Percentiles rank a stretch among this genome's conserved stretches.
These are phyloP conservation scores for Hydrocynus forskahlii DNA, from an alignment of 2,797 vertebrate genomes.

Conservation along the genomic window DNA sequence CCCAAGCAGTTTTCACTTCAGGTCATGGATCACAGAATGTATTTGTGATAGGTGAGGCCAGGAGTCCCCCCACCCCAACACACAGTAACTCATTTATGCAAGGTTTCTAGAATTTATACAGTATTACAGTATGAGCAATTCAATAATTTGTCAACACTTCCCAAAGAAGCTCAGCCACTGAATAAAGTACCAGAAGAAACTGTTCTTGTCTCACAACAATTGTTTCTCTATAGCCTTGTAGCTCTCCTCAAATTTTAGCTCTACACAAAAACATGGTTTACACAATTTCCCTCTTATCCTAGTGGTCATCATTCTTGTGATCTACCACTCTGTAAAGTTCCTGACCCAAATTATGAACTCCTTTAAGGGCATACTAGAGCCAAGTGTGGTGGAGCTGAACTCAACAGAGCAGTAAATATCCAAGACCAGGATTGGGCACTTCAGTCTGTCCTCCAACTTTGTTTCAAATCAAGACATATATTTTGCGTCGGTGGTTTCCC, in stretches of 20 bases:
- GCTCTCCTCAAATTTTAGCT: neutral
- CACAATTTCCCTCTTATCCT: no score
- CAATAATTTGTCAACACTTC: neutral
- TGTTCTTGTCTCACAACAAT: neutral
- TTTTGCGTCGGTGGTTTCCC: neutral
- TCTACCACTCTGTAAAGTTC: no score
- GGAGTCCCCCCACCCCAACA: neutral
- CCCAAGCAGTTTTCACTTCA: slow-evolving; percentile 46
- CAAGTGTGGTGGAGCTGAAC: no score
- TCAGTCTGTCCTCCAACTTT: neutral
- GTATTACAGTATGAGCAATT: neutral
- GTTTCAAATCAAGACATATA: neutral
- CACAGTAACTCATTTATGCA: neutral
- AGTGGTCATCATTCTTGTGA: no score
- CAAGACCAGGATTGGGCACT: no score
- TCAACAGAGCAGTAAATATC: no score
- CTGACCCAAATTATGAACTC: no score
- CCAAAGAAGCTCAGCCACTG: neutral
- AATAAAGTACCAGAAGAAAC: neutral
- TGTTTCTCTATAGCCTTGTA: neutral
- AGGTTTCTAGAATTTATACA: neutral
- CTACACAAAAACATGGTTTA: no score
- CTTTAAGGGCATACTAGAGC: no score
- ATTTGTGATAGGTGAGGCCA: neutral
- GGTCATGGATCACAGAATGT: neutral